phyloP scores from a whole-genome alignment of 2,888 invertebrate genomes.

The Trilocha varians region DNA sequence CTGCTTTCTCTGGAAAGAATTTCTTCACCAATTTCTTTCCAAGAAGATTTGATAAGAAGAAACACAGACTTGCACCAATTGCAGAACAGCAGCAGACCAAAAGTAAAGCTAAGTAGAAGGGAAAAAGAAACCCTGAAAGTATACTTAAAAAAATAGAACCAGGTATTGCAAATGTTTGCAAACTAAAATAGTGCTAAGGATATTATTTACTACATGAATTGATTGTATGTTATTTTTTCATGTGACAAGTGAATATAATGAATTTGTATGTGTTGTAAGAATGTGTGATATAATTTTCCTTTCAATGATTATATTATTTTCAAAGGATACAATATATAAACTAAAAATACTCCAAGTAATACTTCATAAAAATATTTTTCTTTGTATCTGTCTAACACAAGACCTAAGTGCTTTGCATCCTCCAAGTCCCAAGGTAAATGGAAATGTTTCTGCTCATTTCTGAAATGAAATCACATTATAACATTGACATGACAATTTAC shows the following conservation, averaged over 20 bases:
- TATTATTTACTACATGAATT: slow-evolving; percentile 3
- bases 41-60: slow-evolving; percentile 90
- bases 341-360: slow-evolving; percentile 87
- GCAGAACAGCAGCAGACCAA: slow-evolving; percentile 96
- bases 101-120: slow-evolving; percentile 89
- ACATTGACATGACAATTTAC: background rate
- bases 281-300: no score
- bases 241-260: no score
- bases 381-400: slow-evolving; percentile 92
- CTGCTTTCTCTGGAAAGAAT: slow-evolving; percentile 91
- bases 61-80: slow-evolving; percentile 95
- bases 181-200: slow-evolving; percentile 72
- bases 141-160: slow-evolving; percentile 98
- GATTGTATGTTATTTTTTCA: background rate
- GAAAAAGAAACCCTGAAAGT: slow-evolving; percentile 96
- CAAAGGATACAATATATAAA: slow-evolving; percentile 98
- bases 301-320: no score
- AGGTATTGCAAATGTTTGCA: slow-evolving; percentile 99
- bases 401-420: slow-evolving; percentile 95
- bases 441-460: slow-evolving; percentile 87
- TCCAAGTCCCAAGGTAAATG: slow-evolving; percentile 95
- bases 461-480: slow-evolving; percentile 51
- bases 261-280: no score
- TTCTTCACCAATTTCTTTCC: slow-evolving; percentile 88
- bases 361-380: slow-evolving; percentile 95